phyloP scores from a whole-genome alignment of 2,113 vertebrate species.

The Collichthys lucidus region DNA sequence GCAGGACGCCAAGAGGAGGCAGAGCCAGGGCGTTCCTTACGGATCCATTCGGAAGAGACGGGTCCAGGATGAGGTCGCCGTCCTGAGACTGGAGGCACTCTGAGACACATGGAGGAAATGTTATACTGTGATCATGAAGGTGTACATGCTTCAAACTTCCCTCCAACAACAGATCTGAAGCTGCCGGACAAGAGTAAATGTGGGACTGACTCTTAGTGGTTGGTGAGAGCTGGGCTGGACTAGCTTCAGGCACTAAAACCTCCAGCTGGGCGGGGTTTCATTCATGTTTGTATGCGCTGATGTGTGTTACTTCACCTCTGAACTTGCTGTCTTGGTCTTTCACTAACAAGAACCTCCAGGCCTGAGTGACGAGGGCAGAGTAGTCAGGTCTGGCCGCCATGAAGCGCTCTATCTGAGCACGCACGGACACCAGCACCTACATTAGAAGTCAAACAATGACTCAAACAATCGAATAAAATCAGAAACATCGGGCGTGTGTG shows the following conservation, averaged over 20 bases:
- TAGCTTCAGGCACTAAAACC: neutral
- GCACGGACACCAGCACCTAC: slow-evolving; percentile 92
- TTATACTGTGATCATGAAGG: neutral
- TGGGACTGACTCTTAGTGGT: no score
- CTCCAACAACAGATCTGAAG: no score
- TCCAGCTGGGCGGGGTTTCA: neutral
- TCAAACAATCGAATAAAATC: neutral
- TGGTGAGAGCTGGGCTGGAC: no score
- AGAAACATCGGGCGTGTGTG: slow-evolving; percentile 61
- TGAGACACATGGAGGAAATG: slow-evolving; percentile 50
- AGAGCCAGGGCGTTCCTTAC: slow-evolving; percentile 69
- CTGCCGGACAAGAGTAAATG: no score
- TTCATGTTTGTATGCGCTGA: neutral
- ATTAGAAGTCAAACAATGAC: neutral
- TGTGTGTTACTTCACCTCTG: slow-evolving; percentile 69
- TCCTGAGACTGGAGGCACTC: slow-evolving; percentile 79
- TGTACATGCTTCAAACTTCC: neutral
- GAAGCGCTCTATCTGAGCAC: slow-evolving; percentile 92
- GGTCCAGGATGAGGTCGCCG: slow-evolving; percentile 72
- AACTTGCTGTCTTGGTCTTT: slow-evolving; percentile 86
- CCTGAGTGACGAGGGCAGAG: slow-evolving; percentile 87
- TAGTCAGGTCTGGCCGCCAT: slow-evolving; percentile 88
- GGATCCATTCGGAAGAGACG: slow-evolving; percentile 74
- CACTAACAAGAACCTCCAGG: slow-evolving; percentile 91
- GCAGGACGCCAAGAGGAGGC: slow-evolving; percentile 74